Percentiles rank a stretch among this genome's conserved stretches.
Evolutionary conservation across 2,797 vertebrate species (phyloP).

Genomic region (Pseudochaenichthys georgianus): DNA sequence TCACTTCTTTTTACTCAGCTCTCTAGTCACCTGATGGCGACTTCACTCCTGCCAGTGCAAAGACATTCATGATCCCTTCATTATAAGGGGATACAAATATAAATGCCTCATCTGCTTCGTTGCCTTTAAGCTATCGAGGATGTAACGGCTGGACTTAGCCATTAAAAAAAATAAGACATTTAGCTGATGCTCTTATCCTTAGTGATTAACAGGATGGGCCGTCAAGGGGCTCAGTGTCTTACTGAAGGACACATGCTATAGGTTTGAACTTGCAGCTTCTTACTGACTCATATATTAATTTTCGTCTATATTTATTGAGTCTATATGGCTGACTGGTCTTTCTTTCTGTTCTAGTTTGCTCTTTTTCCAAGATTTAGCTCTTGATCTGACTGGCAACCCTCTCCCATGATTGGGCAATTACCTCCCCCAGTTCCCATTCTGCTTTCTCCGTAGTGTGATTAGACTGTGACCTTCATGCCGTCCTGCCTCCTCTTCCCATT

Average conservation of each 20-base stretch:
- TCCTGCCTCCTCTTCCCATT: slow-evolving; percentile 52
- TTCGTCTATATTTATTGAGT: slow-evolving; percentile 11
- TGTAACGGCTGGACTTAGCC: slow-evolving; percentile 47
- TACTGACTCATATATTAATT: neutral
- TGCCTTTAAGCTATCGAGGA: slow-evolving; percentile 46
- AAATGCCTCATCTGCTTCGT: slow-evolving; percentile 57
- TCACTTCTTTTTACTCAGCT: slow-evolving; percentile 6
- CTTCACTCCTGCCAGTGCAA: slow-evolving; percentile 43
- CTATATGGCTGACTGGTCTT: neutral
- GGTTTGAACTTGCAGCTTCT: slow-evolving; percentile 22
- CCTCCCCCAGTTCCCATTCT: slow-evolving; percentile 34
- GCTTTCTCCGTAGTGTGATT: slow-evolving; percentile 46
- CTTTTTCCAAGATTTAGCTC: slow-evolving; percentile 27
- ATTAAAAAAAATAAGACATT: slow-evolving; percentile 55
- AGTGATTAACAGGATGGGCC: slow-evolving; percentile 44
- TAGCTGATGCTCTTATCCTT: slow-evolving; percentile 45
- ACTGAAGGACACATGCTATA: slow-evolving; percentile 40
- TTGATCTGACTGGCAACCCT: slow-evolving; percentile 29
- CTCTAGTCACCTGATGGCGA: slow-evolving; percentile 21
- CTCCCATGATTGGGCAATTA: slow-evolving; percentile 40
- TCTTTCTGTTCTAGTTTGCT: slow-evolving; percentile 6
- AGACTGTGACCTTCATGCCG: slow-evolving; percentile 63
- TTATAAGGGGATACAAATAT: slow-evolving; percentile 56
- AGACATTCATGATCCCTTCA: slow-evolving; percentile 57
- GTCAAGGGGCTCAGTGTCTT: slow-evolving; percentile 10